phyloP scores from a whole-genome alignment of 2,797 vertebrate species.

The Brachymystax lenok region DNA sequence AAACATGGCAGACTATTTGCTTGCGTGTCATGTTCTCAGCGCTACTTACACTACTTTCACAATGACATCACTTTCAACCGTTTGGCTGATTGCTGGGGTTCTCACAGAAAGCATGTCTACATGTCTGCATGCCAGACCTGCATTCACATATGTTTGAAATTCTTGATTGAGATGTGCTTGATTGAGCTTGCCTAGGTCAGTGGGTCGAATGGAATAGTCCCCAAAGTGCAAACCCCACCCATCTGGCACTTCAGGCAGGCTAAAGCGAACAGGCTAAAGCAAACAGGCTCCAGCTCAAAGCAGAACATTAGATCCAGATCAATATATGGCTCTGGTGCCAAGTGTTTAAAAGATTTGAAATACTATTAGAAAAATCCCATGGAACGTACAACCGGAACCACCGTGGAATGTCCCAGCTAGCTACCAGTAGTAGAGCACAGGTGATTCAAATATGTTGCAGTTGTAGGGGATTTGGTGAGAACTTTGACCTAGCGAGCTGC shows the following conservation, averaged over 20 bases:
- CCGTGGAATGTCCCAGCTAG: not conserved
- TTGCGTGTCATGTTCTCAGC: slow-evolving; percentile 57
- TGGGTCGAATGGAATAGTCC: not conserved
- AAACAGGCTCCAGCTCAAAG: no score
- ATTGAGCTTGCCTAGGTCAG: not conserved
- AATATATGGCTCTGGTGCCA: no score
- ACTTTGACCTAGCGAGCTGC: slow-evolving; percentile 67
- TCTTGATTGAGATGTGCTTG: not conserved
- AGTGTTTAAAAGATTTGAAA: no score
- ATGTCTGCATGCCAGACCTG: slow-evolving; percentile 14
- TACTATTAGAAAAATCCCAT: no score
- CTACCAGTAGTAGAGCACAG: not conserved
- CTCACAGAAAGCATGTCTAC: slow-evolving; percentile 56
- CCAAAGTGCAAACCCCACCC: not conserved
- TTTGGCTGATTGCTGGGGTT: slow-evolving; percentile 58
- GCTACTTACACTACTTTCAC: slow-evolving; percentile 63
- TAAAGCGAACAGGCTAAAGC: no score
- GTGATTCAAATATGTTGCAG: not conserved
- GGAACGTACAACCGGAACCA: no score
- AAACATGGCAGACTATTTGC: slow-evolving; percentile 52
- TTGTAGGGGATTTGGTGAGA: slow-evolving; percentile 65
- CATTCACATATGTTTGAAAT: not conserved
- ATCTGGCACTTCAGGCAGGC: not conserved
- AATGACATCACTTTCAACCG: slow-evolving; percentile 67
- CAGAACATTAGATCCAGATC: no score